These are phyloP conservation scores for Calcarius lapponicus DNA, from an alignment of 2,797 vertebrate genomes.

Conservation along the genomic window DNA sequence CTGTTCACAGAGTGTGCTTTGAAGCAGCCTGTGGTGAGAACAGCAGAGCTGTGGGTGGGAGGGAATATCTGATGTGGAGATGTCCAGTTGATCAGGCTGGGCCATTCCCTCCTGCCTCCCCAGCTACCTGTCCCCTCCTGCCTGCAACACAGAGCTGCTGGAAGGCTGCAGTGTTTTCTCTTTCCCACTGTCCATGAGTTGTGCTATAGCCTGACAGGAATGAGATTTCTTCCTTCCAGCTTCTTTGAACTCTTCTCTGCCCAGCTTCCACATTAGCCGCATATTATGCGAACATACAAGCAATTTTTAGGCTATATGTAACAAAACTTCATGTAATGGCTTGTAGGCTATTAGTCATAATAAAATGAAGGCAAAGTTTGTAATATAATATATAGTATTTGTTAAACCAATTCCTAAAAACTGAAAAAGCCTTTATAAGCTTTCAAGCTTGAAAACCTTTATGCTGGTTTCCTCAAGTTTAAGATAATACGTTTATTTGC, in stretches of 20 bases:
- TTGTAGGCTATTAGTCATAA: not conserved
- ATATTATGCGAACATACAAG: not conserved
- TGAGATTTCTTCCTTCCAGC: not conserved
- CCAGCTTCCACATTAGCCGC: not conserved
- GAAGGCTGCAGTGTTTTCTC: not conserved
- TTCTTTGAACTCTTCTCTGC: not conserved
- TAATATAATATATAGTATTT: not conserved
- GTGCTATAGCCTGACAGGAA: not conserved
- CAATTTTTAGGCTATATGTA: not conserved
- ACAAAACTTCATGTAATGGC: not conserved
- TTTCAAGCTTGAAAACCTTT: not conserved
- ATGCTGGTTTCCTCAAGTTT: not conserved
- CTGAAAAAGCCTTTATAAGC: not conserved
- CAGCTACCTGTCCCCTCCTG: not conserved
- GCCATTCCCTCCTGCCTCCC: not conserved
- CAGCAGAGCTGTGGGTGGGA: not conserved
- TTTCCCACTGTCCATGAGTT: not conserved
- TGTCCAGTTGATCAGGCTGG: not conserved
- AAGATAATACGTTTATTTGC: not conserved
- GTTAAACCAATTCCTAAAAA: not conserved
- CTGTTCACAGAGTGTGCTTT: not conserved
- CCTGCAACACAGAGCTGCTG: not conserved
- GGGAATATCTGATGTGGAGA: not conserved
- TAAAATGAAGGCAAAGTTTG: not conserved
- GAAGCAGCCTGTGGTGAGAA: not conserved